Evolutionary conservation across 2,113 vertebrate genomes (phyloP), one percentile per base, ranked within the genome.

Genomic region (Bostrychus sinensis): DNA sequence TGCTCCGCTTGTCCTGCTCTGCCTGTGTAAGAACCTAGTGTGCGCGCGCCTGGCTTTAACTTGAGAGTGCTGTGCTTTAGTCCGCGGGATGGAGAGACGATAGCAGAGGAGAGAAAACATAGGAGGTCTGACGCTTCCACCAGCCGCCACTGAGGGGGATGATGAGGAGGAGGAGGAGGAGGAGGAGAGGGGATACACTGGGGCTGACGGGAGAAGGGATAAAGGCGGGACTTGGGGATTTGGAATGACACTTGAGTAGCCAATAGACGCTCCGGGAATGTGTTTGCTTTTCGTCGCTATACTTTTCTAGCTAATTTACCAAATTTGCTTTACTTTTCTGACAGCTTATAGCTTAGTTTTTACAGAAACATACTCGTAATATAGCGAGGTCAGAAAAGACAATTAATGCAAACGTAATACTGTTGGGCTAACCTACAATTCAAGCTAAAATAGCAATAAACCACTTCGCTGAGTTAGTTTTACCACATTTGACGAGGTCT

Each of bases 51-150:
- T 48, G 30, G 39, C 32, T 72, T 57, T 81, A 85, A 84, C 78
- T 90, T 83, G 75, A 82, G 78, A 81, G 75, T n/a, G 53, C 63
- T 75, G 77, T 36, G 23, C 26, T 73, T 70, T 81, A 68, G 69
- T 81, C 73, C 32, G 73, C 67, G 78, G 81, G 78, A 84, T 82
- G 77, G 70, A 86, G 71, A 55, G 76, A 80, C 72, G 64, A 65
- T 48, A 54, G 48, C 50, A 65, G 38, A 56, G 68, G 51, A 58
- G 58, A 67, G 80, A 81, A 72, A 62, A 72, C 45, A 63, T 59
- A 66, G 60, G 78, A 78, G 82, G 74, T 77, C 69, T 81, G 83
- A 78, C 64, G 78, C 76, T 72, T 81, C 77, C 71, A 84, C 55
- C 66, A 84, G 80, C 76, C 79, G 68, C 70, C 72, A 66, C 48